These are phyloP conservation scores for Axis porcinus DNA, from an alignment of 2,113 vertebrate species.

Conservation along the genomic window DNA sequence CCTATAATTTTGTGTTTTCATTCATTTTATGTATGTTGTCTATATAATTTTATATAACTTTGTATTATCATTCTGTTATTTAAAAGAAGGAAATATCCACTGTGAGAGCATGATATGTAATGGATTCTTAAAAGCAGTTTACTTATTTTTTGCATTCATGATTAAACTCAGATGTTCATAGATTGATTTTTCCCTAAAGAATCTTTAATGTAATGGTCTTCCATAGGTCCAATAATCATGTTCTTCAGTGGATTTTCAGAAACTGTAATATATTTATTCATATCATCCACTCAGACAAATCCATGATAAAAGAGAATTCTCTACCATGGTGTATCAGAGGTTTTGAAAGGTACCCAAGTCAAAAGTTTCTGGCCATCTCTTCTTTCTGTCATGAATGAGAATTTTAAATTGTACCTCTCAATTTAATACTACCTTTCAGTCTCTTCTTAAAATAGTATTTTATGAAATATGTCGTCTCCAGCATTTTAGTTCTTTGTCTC, in stretches of 20 bases:
- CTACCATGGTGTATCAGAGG: background rate
- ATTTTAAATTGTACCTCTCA: background rate
- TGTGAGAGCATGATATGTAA: background rate
- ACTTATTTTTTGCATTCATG: background rate
- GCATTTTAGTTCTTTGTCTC: background rate
- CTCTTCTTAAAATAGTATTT: constrained; percentile 3
- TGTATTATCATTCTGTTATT: background rate
- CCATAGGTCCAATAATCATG: background rate
- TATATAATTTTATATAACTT: background rate
- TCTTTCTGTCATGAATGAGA: background rate
- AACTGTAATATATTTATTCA: background rate
- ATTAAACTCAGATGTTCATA: constrained; percentile 4
- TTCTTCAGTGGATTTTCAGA: background rate
- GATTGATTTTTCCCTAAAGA: background rate
- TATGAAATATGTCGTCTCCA: background rate
- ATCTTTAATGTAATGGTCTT: background rate
- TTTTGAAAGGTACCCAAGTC: background rate
- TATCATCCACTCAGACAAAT: background rate
- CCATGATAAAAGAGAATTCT: background rate
- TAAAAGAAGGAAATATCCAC: background rate
- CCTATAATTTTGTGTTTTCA: background rate
- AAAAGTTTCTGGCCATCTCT: background rate
- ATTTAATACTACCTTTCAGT: constrained; percentile 10
- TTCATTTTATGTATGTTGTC: background rate
- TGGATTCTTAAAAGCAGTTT: background rate